Percentiles rank a stretch among this genome's conserved stretches.
Evolutionary conservation across 2,113 vertebrate genomes (phyloP).

Genomic region (Lethenteron camtschaticum): DNA sequence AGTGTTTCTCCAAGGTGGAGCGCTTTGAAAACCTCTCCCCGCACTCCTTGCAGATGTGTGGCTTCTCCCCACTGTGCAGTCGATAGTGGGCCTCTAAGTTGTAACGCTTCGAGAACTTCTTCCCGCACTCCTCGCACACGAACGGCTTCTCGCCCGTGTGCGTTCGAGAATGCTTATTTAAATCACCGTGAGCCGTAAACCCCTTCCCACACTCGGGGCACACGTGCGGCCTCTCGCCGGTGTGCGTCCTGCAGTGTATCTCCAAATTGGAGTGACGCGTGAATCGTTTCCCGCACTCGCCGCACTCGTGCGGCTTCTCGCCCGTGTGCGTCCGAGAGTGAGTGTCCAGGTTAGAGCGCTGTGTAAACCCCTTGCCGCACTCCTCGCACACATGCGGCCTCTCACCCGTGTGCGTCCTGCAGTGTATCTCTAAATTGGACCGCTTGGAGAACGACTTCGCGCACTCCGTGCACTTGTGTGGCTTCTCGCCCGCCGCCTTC

Average conservation of each 20-base stretch:
- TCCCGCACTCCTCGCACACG: conserved; percentile 1
- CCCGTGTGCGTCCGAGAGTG: neutral
- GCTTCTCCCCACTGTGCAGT: neutral
- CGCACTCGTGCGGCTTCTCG: neutral
- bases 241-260: neutral
- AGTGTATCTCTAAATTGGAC: conserved; percentile 19
- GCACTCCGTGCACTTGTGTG: conserved; percentile 17
- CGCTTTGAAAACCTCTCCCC: neutral
- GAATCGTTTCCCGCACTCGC: neutral
- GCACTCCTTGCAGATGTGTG: neutral
- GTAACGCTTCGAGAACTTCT: neutral
- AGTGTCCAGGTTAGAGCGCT: conserved; percentile 17
- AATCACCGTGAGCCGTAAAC: conserved; percentile 9
- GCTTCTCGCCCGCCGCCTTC: conserved; percentile 15
- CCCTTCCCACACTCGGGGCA: conserved; percentile 1
- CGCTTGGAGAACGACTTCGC: conserved; percentile 18
- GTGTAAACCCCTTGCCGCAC: conserved; percentile 13
- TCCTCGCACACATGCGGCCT: conserved; percentile 8
- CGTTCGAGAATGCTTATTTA: conserved; percentile 7
- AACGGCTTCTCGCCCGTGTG: conserved; percentile 1
- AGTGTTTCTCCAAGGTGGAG: neutral
- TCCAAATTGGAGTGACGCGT: conserved; percentile 1
- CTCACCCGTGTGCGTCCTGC: conserved; percentile 15
- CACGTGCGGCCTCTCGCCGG: neutral
- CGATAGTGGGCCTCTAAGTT: neutral